These are phyloP conservation scores for Dynastes maya DNA, from an alignment of 2,888 invertebrate species.

Conservation along the genomic window DNA sequence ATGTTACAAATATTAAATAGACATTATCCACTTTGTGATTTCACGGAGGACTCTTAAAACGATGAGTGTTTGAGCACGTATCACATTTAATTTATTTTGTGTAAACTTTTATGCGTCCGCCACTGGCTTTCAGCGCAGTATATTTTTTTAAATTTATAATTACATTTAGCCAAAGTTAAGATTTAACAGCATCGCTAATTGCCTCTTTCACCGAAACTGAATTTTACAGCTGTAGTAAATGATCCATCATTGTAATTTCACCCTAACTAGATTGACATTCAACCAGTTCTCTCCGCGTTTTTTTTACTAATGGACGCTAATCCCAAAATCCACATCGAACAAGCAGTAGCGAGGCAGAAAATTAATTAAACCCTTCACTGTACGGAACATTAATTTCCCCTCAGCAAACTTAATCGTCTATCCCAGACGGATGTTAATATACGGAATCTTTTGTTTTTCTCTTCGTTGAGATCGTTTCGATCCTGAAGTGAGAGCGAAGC, in stretches of 20 bases:
- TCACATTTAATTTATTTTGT: too few species aligned
- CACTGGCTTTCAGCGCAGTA: too few species aligned
- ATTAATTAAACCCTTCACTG: constrained; percentile 9
- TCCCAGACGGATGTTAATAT: not conserved
- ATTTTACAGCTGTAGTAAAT: too few species aligned
- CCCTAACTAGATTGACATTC: constrained; percentile 8
- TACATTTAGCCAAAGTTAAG: too few species aligned
- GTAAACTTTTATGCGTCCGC: too few species aligned
- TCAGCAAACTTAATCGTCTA: not conserved
- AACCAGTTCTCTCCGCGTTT: not conserved
- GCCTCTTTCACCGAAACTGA: too few species aligned
- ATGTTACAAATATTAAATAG: too few species aligned
- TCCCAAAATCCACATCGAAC: constrained; percentile 4
- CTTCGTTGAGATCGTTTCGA: not conserved
- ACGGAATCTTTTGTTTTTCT: constrained; percentile 1
- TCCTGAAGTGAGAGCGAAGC: not conserved
- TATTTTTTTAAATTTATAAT: not conserved
- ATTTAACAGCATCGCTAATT: too few species aligned
- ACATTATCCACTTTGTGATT: too few species aligned
- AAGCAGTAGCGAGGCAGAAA: not conserved
- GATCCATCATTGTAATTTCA: not conserved
- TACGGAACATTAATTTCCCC: constrained; percentile 16
- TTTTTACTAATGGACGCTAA: constrained; percentile 9
- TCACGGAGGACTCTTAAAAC: too few species aligned
- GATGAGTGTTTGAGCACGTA: too few species aligned